Base-by-base conservation (phyloP, 1,140 invertebrate species). In the Protaetia brevitarsis region DNA sequence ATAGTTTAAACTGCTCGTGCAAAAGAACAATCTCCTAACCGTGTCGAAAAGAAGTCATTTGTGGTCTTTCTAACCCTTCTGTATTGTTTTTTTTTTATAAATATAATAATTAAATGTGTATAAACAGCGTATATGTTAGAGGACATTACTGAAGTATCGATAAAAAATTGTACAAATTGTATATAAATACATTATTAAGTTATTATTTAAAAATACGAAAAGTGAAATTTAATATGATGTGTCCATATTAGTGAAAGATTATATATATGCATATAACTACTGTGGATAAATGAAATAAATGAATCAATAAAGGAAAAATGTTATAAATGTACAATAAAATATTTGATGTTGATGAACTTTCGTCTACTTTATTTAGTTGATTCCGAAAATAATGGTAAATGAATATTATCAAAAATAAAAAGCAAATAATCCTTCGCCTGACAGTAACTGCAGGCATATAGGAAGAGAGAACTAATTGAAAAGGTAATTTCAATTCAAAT, bases 1-100 rank as follows among this genome's bases (percentile, higher is more conserved):
- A 64, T 75, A 70, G 57, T 59, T 28, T 31, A 13, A 23, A 51
- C 6, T 21, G 21, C 3, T 19, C 2, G 21, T 19, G 37, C n/a
- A 4, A 51, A 51, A 10, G 19, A 23, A 23, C 2, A 37, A 11
- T 37, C 34, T 2, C 34, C 34, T 37, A 37, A 13, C 16, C 16
- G 34, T 11, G n/a, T 13, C 34, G 34, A 37, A 34, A 7, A n/a
- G 1, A 10, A 37, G 34, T 37, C 34, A 37, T 37, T 37, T n/a
- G 34, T 37, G 34, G n/a, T 37, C 16, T 6, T 37, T 6, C 34
- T 16, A 13, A 37, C 16, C 34, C 3, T 6, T 16, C 16, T 37
- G n/a, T 13, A 37, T 16, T 16, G n/a, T n/a, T 37, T 37, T 37
- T 34, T 37, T 37, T 37, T 13, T 37, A 37, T 37, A 11, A 37